These are phyloP conservation scores for Salmo trutta DNA, from an alignment of 2,797 vertebrate species.

Conservation along the genomic window DNA sequence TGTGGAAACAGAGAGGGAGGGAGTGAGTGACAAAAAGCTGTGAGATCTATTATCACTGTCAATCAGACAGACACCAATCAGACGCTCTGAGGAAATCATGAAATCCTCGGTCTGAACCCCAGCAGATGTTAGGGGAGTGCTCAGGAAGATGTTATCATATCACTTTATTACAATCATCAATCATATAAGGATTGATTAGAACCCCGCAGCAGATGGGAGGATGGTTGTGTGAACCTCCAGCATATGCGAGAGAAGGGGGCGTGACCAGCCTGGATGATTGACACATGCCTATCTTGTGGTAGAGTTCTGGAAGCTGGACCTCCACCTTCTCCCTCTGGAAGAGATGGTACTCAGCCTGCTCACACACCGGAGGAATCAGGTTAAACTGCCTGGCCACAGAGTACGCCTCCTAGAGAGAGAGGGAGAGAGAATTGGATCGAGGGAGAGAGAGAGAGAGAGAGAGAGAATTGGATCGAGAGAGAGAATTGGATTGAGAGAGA, in stretches of 20 bases:
- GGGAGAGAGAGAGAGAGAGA: background rate
- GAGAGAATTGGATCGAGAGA: background rate
- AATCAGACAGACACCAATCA: background rate
- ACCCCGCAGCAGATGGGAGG: background rate
- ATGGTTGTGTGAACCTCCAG: background rate
- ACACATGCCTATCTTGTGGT: conserved; percentile 94
- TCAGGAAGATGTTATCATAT: background rate
- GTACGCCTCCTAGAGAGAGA: conserved; percentile 87
- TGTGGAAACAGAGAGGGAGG: conserved; percentile 1
- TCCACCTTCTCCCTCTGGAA: conserved; percentile 99
- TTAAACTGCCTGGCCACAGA: conserved; percentile 98
- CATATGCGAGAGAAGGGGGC: background rate
- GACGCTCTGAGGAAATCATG: background rate
- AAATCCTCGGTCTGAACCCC: background rate
- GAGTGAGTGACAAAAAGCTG: background rate
- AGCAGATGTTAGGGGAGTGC: background rate
- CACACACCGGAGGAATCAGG: conserved; percentile 95
- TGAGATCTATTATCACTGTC: conserved; percentile 9
- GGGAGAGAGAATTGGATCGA: background rate
- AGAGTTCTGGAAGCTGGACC: conserved; percentile 94
- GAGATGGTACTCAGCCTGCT: conserved; percentile 97
- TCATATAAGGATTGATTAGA: background rate
- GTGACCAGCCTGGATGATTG: background rate
- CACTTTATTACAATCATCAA: background rate
- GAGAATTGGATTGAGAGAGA: background rate